Evolutionary conservation across 2,113 vertebrate species (phyloP).

Genomic region (Lamprotornis superbus): DNA sequence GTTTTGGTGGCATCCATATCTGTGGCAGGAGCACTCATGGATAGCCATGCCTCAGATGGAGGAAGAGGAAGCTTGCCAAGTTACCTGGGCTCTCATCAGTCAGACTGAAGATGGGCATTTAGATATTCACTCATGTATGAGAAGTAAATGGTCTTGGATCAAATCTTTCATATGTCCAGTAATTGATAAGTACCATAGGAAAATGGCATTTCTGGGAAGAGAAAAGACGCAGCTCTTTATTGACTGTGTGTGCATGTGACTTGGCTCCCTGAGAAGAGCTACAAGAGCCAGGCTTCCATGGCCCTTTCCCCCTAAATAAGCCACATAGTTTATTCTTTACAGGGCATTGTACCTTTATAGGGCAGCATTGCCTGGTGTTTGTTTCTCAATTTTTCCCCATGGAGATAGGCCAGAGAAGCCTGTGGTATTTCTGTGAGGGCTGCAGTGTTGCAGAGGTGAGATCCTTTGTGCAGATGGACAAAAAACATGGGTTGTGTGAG

Average conservation of each 20-base stretch:
- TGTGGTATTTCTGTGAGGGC: fast-evolving
- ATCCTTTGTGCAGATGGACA: background rate
- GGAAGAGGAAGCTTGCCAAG: background rate
- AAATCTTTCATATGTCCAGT: background rate
- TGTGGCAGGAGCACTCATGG: background rate
- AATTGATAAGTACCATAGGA: background rate
- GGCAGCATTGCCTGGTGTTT: background rate
- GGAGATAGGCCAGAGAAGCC: background rate
- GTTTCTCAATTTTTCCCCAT: background rate
- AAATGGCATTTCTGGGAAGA: background rate
- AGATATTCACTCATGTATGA: background rate
- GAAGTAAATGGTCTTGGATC: background rate
- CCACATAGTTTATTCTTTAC: background rate
- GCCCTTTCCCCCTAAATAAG: background rate
- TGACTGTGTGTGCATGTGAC: background rate
- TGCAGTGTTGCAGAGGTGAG: background rate
- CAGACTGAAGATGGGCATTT: background rate
- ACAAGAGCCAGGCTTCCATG: background rate
- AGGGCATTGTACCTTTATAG: background rate
- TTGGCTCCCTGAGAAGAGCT: background rate
- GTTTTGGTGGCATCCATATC: background rate
- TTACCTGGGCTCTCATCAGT: background rate
- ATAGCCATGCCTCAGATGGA: background rate
- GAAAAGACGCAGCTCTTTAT: background rate
- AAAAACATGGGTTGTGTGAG: background rate